Base-by-base conservation (phyloP, 2,888 invertebrate species). In the Dinocampus coccinellae region DNA sequence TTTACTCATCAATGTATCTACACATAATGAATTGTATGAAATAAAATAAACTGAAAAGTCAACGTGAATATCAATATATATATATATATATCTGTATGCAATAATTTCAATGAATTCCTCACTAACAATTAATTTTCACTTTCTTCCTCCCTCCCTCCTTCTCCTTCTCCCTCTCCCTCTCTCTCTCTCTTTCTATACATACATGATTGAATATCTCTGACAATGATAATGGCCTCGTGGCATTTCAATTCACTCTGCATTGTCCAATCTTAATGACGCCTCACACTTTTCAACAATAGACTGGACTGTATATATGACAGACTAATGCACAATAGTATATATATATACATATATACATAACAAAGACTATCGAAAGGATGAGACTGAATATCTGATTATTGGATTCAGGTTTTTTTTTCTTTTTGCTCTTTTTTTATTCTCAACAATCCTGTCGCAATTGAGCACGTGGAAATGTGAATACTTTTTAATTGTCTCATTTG, bases 241-340 rank as follows among this genome's bases (percentile, higher is more conserved):
- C 65, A 66, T 66, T 55, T 66, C 55, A 24, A 66, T 55, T 66
- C 65, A 55, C 24, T 57, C 24, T 13, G 55, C 34, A 66, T 66
- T 66, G 65, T 66, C 65, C 55, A 55, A 36, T 66, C 53, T 53
- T 66, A 66, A 66, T 66, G 65, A 66, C 34, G 65, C 55, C 65
- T 66, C 55, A 55, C 55, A 55, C 55, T 66, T 66, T 66, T 66
- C 24, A 55, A 66, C 65, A 66, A 66, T 66, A 24, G 65, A 13
- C 34, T 20, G 13, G 9, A 53, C 3, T n/a, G n/a, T 39, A 4
- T 39, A n/a, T 39, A n/a, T n/a, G n/a, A n/a, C n/a, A n/a, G n/a
- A n/a, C n/a, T n/a, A n/a, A n/a, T n/a, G 42, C 3, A 13, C 1
- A 3, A 42, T 1, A 42, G n/a, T 11, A 42, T 4, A 36, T 13